Evolutionary conservation across 2,888 invertebrate species (phyloP).

Genomic region (Phortica okadai): DNA sequence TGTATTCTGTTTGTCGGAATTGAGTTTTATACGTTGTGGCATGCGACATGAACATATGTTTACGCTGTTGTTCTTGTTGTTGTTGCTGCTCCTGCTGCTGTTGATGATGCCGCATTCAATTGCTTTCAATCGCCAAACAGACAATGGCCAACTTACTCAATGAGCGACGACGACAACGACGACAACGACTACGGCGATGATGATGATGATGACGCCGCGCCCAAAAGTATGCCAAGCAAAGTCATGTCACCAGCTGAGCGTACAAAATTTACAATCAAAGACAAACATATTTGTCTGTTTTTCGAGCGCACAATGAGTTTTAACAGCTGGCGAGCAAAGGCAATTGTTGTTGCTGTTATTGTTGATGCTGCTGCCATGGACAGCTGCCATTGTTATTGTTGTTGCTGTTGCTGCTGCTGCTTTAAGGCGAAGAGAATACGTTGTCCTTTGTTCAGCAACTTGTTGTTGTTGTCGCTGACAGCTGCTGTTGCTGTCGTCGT

Average conservation of each 20-base stretch:
- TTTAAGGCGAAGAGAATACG: neutral
- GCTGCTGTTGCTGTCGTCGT: conserved; percentile 27
- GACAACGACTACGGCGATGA: neutral
- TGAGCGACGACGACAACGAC: neutral
- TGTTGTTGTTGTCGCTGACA: conserved; percentile 35
- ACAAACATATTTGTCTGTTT: conserved; percentile 15
- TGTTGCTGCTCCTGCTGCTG: neutral
- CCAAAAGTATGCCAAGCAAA: conserved; percentile 23
- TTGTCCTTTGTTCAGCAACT: conserved; percentile 47
- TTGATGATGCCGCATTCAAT: conserved; percentile 18
- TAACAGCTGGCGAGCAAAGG: neutral
- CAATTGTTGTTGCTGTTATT: neutral
- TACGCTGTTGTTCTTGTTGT: neutral
- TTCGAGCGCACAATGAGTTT: conserved; percentile 12
- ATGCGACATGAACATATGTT: conserved; percentile 16
- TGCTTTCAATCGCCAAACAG: conserved; percentile 7
- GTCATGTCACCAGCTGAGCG: conserved; percentile 27
- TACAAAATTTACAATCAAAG: conserved; percentile 18
- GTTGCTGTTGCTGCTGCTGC: conserved; percentile 10
- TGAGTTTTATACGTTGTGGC: conserved; percentile 19
- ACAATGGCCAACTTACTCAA: conserved; percentile 21
- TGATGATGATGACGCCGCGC: neutral
- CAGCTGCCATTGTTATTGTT: conserved; percentile 16
- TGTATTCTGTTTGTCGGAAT: neutral
- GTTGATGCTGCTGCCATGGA: neutral